Evolutionary conservation across 2,888 invertebrate species (phyloP), one percentile per base, ranked within the genome.

Genomic region (Alviniconcha strummeri): DNA sequence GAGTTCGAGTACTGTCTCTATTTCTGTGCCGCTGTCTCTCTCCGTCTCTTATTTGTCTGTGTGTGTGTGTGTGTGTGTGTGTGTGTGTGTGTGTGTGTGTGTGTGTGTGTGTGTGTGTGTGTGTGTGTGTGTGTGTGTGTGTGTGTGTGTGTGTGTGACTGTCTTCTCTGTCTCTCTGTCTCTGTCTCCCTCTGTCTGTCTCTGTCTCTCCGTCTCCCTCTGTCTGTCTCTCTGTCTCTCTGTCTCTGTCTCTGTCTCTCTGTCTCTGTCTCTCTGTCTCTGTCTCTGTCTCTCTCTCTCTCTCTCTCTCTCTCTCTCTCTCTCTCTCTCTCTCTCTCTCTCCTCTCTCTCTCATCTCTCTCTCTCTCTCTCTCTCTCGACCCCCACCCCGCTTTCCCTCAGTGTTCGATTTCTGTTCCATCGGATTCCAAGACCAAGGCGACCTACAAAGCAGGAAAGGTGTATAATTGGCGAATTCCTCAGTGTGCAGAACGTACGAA

Each of bases 321-420:
- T 13, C n/a, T 17, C 17, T 71, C n/a, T 13, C 13, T 71, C n/a
- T n/a, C 17, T 71, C n/a, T 71, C 17, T 13, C 71, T 71, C n/a
- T 71, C 64, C n/a, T 71, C 13, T 71, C 17, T 71, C 71, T 71
- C 71, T 71, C 15, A 60, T 3, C 36, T 3, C 36, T 36, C 36
- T 83, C 78, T 83, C 15, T 83, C 83, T 79, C 13, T 79, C 72
- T 83, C 17, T 79, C 60, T 7, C 7, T 83, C 79, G 77, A n/a
- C n/a, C n/a, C n/a, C n/a, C n/a, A n/a, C n/a, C 36, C 3, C 36
- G 1, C 36, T 36, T 36, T 36, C 36, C 36, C 15, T 76, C 76
- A 36, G 36, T 71, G 8, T 36, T 15, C 17, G 2, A 4, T 11
- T 69, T 17, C 52, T 78, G 5, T 8, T 54, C 82, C 60, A 52